These are phyloP conservation scores for Talpa occidentalis DNA, from an alignment of 2,113 vertebrate genomes.

Conservation along the genomic window DNA sequence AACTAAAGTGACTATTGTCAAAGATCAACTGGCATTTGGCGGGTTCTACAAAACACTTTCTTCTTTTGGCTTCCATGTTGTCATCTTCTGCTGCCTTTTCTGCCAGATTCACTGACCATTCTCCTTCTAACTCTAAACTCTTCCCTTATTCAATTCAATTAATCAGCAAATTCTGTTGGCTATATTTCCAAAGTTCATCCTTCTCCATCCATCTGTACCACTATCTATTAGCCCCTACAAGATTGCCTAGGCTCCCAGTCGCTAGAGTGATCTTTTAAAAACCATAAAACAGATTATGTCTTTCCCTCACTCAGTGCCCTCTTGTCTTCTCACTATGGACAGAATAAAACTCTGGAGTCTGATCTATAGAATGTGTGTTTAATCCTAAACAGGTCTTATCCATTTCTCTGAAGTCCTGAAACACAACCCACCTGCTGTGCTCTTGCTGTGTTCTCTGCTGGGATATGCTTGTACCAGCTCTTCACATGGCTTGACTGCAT, in stretches of 20 bases:
- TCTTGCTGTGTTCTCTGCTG: background rate
- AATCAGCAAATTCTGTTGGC: background rate
- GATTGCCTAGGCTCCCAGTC: background rate
- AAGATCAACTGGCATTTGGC: background rate
- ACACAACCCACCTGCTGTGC: background rate
- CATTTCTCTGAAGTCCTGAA: background rate
- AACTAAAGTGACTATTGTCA: background rate
- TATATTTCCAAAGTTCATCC: slow-evolving; percentile 14
- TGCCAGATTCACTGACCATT: background rate
- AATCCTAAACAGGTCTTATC: no score
- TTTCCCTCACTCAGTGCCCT: background rate
- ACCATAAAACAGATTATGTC: background rate
- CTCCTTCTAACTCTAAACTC: background rate
- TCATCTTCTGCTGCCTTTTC: background rate
- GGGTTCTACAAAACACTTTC: background rate
- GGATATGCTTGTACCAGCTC: background rate
- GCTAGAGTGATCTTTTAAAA: background rate
- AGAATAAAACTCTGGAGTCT: background rate
- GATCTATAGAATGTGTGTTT: background rate
- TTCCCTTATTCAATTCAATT: background rate
- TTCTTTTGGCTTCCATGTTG: background rate
- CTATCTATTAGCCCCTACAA: background rate
- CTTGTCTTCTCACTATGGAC: background rate
- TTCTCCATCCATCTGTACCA: background rate
- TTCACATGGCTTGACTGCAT: background rate